phyloP scores from a whole-genome alignment of 2,113 vertebrate species.

The Etheostoma cragini region DNA sequence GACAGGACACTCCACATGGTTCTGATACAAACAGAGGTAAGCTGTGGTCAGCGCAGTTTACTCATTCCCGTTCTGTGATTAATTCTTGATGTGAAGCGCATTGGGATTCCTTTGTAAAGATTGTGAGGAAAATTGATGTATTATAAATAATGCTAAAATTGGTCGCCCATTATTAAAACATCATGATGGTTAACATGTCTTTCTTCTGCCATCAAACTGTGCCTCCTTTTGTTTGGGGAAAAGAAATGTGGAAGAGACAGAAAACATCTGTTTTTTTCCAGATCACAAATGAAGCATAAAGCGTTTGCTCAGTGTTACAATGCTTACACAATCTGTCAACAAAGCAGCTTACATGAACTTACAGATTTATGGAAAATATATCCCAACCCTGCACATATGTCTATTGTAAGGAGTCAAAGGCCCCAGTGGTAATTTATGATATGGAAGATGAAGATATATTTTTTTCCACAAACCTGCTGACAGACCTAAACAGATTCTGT shows the following conservation, averaged over 20 bases:
- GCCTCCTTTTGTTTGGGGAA: not conserved
- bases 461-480: constrained; percentile 57
- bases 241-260: not conserved
- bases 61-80: constrained; percentile 36
- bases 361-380: constrained; percentile 49
- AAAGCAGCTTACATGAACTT: constrained; percentile 53
- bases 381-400: constrained; percentile 45
- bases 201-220: constrained; percentile 36
- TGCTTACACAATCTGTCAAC: constrained; percentile 62
- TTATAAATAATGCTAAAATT: constrained; percentile 39
- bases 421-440: constrained; percentile 65
- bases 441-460: constrained; percentile 39
- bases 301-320: constrained; percentile 44
- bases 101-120: constrained; percentile 29
- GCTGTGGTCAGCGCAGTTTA: constrained; percentile 54
- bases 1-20: constrained; percentile 75
- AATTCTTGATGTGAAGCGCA: constrained; percentile 46
- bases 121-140: constrained; percentile 32
- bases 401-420: constrained; percentile 60
- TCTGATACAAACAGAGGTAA: constrained; percentile 70
- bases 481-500: constrained; percentile 65
- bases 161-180: constrained; percentile 35
- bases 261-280: constrained; percentile 57
- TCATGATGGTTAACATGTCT: constrained; percentile 32
- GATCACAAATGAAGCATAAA: constrained; percentile 62